Evolutionary conservation across 2,113 vertebrate species (phyloP), one percentile per base, ranked within the genome.

Genomic region (Cygnus atratus): DNA sequence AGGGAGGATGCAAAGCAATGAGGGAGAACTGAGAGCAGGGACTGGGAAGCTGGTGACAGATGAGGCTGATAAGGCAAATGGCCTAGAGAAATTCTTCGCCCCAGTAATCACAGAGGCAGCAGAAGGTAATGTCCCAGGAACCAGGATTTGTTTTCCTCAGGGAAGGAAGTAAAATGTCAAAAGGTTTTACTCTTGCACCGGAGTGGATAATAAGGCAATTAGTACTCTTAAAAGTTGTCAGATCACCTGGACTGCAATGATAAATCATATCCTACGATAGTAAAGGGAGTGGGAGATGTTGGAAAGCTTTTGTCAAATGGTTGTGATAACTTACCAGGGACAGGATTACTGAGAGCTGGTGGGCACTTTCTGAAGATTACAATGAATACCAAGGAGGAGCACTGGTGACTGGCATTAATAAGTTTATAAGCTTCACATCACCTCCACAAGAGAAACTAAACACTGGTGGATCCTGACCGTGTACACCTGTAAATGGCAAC

Each of bases 131-230:
- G 96, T 93, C 92, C 94, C 75, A 88, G 87, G 72, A 93, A 90
- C 80, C n/a, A 48, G 84, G 86, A 83, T 96, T 94, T 82, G 67
- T 92, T 97, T 94, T 94, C 95, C 94, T 96, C 54, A 9, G 95
- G 94, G 90, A 91, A 91, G 62, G 72, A 96, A 92, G 90, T 88
- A 74, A 95, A 96, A 97, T 94, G 95, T 96, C 96, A 93, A 86
- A 95, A 97, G 95, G 87, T 93, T 95, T 95, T 92, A 80, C 79
- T 95, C 81, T 95, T 10, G 57, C 89, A 90, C 63, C 88, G 86
- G 41, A 92, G 91, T 94, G 94, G 92, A 93, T 95, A 95, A 94
- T 92, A 95, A 95, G 92, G 81, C 88, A 97, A 96, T 96, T 96
- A 95, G 74, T 85, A 85, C 90, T 81, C 89, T 97, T 91, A 86